These are phyloP conservation scores for Cheilosia soror DNA, from an alignment of 2,888 invertebrate species.

Conservation along the genomic window DNA sequence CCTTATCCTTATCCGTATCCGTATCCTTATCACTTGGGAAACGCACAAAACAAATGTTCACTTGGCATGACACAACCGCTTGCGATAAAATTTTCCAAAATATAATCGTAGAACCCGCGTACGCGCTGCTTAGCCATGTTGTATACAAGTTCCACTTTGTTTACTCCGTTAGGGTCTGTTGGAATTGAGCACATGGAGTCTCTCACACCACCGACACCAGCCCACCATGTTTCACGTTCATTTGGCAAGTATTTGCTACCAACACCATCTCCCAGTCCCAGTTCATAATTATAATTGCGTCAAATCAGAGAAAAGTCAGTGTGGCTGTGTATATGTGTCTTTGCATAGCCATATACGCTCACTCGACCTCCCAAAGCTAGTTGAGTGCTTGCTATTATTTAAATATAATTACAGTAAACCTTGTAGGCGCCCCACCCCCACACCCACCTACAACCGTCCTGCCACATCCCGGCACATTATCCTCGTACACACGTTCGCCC, in stretches of 20 bases:
- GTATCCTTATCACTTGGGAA: conserved; percentile 64
- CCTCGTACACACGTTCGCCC: conserved; percentile 57
- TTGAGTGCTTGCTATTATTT: conserved; percentile 62
- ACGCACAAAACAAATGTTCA: conserved; percentile 72
- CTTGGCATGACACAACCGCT: conserved; percentile 72
- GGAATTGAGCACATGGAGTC: not conserved
- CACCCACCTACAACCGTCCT: conserved; percentile 5
- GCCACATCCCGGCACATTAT: conserved; percentile 37
- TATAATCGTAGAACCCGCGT: conserved; percentile 65
- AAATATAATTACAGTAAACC: conserved; percentile 74
- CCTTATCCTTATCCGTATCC: conserved; percentile 44
- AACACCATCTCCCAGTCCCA: conserved; percentile 50
- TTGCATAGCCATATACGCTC: not conserved
- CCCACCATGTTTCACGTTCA: conserved; percentile 12
- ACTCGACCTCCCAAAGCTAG: not conserved
- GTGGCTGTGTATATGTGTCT: conserved; percentile 19
- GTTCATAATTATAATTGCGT: conserved; percentile 71
- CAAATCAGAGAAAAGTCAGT: conserved; percentile 58
- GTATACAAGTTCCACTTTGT: conserved; percentile 22
- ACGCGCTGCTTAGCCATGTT: conserved; percentile 20
- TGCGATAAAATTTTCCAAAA: conserved; percentile 63
- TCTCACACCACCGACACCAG: not conserved
- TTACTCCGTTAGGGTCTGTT: conserved; percentile 34
- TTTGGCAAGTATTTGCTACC: conserved; percentile 23
- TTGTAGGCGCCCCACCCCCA: conserved; percentile 19